phyloP scores from a whole-genome alignment of 2,888 invertebrate genomes.

The Aphrophora alni region DNA sequence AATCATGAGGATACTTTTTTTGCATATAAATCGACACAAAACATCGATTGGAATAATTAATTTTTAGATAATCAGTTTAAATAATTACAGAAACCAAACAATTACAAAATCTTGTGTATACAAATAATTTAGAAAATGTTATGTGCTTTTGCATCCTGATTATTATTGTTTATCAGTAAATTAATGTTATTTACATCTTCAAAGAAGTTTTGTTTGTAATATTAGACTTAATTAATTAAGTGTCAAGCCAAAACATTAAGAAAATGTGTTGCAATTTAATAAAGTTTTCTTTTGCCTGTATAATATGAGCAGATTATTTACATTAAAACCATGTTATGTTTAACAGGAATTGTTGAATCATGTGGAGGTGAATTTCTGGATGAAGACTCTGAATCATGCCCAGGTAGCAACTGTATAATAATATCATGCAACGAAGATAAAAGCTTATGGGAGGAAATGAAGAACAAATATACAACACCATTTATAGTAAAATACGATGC shows the following conservation, averaged over 20 bases:
- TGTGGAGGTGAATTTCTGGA: conserved; percentile 59
- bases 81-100: too few species aligned
- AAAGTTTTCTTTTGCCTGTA: conserved; percentile 10
- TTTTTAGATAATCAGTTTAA: too few species aligned
- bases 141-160: too few species aligned
- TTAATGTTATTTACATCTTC: too few species aligned
- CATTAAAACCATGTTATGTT: conserved; percentile 25
- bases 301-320: conserved; percentile 25
- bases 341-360: conserved; percentile 60
- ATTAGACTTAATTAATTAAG: too few species aligned
- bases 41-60: too few species aligned
- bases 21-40: too few species aligned
- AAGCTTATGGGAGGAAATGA: conserved; percentile 56
- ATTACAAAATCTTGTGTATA: too few species aligned
- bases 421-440: conserved; percentile 60
- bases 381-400: conserved; percentile 54
- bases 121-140: too few species aligned
- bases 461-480: conserved; percentile 56
- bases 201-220: too few species aligned
- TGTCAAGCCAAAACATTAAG: conserved; percentile 12
- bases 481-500: conserved; percentile 62
- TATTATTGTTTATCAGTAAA: too few species aligned
- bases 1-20: too few species aligned
- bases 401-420: conserved; percentile 56
- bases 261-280: conserved; percentile 26